A percentile compares a stretch with the other conserved stretches of the same genome.
These are phyloP conservation scores for Melierax canorus DNA, from an alignment of 2,113 vertebrate species.

Conservation along the genomic window DNA sequence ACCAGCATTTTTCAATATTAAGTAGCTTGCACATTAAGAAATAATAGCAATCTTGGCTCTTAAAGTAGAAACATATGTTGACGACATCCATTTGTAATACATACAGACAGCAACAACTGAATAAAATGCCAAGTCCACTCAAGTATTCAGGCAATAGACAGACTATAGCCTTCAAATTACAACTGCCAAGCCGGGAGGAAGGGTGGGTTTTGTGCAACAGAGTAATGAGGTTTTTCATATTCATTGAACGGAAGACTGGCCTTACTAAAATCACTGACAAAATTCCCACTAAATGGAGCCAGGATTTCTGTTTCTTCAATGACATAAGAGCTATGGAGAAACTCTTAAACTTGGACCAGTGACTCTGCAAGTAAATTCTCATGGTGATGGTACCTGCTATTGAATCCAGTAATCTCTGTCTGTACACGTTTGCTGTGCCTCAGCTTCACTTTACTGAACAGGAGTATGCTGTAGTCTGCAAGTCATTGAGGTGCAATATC, in stretches of 20 bases:
- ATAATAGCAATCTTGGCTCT: background rate
- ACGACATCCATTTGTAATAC: background rate
- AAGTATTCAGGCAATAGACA: background rate
- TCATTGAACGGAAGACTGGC: background rate
- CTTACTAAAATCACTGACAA: background rate
- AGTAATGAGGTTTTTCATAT: background rate
- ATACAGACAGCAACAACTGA: background rate
- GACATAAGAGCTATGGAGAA: background rate
- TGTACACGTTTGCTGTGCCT: background rate
- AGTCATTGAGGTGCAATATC: background rate
- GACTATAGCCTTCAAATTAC: background rate
- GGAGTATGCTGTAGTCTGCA: background rate
- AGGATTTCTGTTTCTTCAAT: background rate
- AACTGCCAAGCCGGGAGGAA: background rate
- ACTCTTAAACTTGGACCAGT: accelerated
- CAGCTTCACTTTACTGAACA: background rate
- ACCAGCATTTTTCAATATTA: background rate
- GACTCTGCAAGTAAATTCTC: background rate
- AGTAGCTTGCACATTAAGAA: background rate
- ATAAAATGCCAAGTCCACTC: background rate
- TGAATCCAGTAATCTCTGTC: background rate
- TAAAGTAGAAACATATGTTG: background rate
- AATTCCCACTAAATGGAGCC: background rate
- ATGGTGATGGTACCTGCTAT: background rate
- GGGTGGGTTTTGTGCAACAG: background rate